These are phyloP conservation scores for Melanogrammus aeglefinus DNA, from an alignment of 2,797 vertebrate species.

Conservation along the genomic window DNA sequence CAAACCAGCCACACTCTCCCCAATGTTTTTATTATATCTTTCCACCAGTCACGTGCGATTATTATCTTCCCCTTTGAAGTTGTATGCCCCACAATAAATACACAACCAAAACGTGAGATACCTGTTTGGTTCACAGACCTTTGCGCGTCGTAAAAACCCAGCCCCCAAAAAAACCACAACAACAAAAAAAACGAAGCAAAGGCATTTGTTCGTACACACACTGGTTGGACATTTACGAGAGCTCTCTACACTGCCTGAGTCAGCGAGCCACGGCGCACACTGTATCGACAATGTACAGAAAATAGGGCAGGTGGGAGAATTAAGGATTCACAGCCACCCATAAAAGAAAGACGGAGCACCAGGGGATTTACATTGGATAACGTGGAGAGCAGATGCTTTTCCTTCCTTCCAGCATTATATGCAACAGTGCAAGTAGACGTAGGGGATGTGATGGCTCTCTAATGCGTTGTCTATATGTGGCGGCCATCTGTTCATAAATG, in stretches of 20 bases:
- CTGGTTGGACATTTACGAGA: not conserved
- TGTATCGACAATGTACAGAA: not conserved
- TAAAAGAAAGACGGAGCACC: constrained; percentile 37
- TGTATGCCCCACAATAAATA: not conserved
- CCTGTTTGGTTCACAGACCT: not conserved
- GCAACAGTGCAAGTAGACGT: constrained; percentile 16
- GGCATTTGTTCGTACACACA: not conserved
- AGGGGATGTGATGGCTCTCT: not conserved
- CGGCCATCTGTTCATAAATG: constrained; percentile 24
- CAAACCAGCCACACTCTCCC: no score
- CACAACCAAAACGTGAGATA: not conserved
- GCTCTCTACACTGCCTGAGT: not conserved
- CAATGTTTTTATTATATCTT: not conserved
- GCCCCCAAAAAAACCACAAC: not conserved
- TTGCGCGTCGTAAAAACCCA: not conserved
- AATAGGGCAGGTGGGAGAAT: constrained; percentile 26
- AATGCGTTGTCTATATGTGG: not conserved
- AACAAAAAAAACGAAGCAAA: not conserved
- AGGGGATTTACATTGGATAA: constrained; percentile 53
- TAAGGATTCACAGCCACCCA: constrained; percentile 31
- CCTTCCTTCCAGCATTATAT: constrained; percentile 44
- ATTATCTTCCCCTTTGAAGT: not conserved
- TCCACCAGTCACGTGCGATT: not conserved
- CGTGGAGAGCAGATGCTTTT: constrained; percentile 48
- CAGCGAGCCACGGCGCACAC: not conserved